Base-by-base conservation (phyloP, 2,797 vertebrate genomes). In the Neoniphon sammara region DNA sequence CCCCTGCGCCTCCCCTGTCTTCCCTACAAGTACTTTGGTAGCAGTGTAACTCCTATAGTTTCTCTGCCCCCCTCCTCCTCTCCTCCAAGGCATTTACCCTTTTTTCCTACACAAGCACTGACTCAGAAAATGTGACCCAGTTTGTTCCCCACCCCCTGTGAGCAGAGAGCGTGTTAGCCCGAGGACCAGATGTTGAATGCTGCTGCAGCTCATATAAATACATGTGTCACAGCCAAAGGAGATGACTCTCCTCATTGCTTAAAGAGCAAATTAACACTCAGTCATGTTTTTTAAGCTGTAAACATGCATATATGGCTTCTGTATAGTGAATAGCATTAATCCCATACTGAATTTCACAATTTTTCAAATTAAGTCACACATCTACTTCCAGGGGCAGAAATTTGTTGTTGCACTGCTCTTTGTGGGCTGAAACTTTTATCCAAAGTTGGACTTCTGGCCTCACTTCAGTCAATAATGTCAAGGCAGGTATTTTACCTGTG, bases 71-170 rank as follows among this genome's bases (percentile, higher is more conserved):
- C 57, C n/a, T 54, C 72, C 71, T 46, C 55, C 59, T 53, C 52
- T 70, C 60, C 70, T 65, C 67, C 68, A 25, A 27, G 84, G 78
- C 66, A 44, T 78, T 89, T 81, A 56, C 70, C 71, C 74, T 70
- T 73, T 80, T 66, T 39, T 49, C 63, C 54, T 57, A 81, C 84
- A 90, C 75, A 88, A 27, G 39, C 83, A 81, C 64, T 89, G 87
- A 90, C 85, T 89, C 83, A 90, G 82, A 90, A 85, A 81, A 82
- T 81, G 76, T 90, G 88, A 91, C 90, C 90, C 85, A 88, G 63
- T 87, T 90, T 89, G 73, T 86, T 69, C 85, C 72, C 79, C 72
- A 67, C 75, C 76, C 74, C 77, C 83, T 80, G 77, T 81, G 75
- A 74, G 79, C 60, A 70, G 66, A 39, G 31, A 81, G 61, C 3